Conservation (phyloP, 2,113 vertebrate genomes). For the Pygoscelis adeliae region DNA sequence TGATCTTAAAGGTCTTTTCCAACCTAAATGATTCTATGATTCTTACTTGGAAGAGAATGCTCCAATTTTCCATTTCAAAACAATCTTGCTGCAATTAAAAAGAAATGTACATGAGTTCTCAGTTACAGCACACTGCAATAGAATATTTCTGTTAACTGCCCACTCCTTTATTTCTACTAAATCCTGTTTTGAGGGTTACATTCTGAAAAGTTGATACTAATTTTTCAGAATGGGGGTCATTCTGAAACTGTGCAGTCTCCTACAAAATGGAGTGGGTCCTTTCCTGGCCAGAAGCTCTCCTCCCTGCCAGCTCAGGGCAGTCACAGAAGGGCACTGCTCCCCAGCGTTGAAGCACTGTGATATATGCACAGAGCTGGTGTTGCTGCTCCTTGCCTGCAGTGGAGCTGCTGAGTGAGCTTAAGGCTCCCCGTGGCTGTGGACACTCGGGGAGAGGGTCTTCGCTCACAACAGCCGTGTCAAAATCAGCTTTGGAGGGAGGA, state of each 20-base stretch:
- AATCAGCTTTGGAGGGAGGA: background rate
- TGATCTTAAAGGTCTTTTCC: too few relatives aligned
- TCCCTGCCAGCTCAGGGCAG: background rate
- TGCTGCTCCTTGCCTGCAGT: background rate
- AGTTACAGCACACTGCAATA: background rate
- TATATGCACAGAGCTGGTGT: background rate
- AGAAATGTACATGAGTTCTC: background rate
- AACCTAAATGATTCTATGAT: too few relatives aligned
- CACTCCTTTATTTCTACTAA: background rate
- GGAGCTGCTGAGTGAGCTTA: background rate
- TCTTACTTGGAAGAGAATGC: background rate
- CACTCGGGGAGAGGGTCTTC: background rate
- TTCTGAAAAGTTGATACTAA: background rate
- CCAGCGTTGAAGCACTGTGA: background rate
- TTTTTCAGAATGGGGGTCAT: background rate
- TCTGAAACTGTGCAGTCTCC: background rate
- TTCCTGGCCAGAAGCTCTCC: background rate
- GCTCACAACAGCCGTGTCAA: background rate
- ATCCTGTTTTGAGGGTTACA: background rate
- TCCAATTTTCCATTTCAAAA: background rate
- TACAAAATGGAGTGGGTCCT: background rate
- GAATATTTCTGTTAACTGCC: background rate
- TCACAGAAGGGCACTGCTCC: background rate
- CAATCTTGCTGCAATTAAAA: background rate
- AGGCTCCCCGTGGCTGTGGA: background rate